Base-by-base conservation (phyloP, 2,888 invertebrate genomes). In the Coecobrya sp. region DNA sequence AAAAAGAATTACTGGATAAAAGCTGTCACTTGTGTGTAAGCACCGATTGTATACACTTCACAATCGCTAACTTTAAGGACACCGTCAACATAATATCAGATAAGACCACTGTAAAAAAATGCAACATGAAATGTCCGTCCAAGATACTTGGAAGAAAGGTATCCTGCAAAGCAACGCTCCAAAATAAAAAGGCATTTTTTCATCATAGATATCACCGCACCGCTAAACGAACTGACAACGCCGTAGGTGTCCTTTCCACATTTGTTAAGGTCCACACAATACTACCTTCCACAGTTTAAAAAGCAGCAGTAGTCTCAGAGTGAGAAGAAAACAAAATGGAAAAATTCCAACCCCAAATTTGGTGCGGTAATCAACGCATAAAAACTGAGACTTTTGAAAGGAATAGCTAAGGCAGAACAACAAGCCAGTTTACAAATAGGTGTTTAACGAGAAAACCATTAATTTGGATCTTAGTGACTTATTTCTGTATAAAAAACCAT, bases 281-380 rank as follows among this genome's bases (percentile, higher is more conserved):
- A n/a, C 30, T 68, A n/a, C 42, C 73, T 73, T 42, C 62, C 19
- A 73, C 8, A 52, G 52, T 79, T 16, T 52, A 25, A 27, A 4
- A 11, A 84, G 30, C 42, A 84, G 62, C 3, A 62, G 73, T 45
- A 16, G n/a, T n/a, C 45, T 1, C 30, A 70, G n/a, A 70, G 36
- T 7, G 62, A 55, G 11, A 55, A 16, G 70, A 42, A 30, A 86
- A 52, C 73, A 73, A 65, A 65, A 65, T 65, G 65, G 65, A 88
- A 79, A 88, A 88, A 62, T 79, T 79, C 87, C 65, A 88, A 13
- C 59, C 62, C 87, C 87, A 88, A 79, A 88, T 88, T 88, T 88
- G 87, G 87, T 79, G 55, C 79, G 79, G 87, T 79, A 88, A 62
- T 88, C 87, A 88, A 88, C 79, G 59, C 59, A 76, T 19, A 52